A percentile compares a stretch with the other conserved stretches of the same genome.
Conservation (phyloP, 2,888 invertebrate genomes). For the Syrphus vitripennis region DNA sequence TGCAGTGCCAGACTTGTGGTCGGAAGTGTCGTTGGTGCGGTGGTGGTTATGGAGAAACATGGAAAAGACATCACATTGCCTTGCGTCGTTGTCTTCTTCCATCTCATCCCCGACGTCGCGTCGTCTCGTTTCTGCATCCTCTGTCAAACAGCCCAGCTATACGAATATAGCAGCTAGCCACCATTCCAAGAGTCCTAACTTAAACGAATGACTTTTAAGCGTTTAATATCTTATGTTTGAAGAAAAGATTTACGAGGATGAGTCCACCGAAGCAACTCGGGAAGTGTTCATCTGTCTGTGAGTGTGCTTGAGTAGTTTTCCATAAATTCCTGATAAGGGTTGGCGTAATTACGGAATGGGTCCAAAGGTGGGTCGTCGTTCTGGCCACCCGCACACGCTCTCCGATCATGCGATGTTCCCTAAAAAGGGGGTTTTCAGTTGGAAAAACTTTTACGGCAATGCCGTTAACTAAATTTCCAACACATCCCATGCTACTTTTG, state of each 20-base stretch:
- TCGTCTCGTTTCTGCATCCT: no score
- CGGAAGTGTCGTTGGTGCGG: conserved; percentile 36
- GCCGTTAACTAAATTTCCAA: conserved; percentile 55
- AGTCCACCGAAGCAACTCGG: conserved; percentile 32
- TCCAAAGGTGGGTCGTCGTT: neutral
- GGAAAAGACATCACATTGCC: conserved; percentile 28
- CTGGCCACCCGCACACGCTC: neutral
- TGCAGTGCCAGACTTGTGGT: conserved; percentile 46
- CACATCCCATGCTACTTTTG: conserved; percentile 6
- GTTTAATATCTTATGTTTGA: conserved; percentile 66
- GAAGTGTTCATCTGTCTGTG: conserved; percentile 24
- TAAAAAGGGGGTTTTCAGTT: neutral
- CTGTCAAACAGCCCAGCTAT: neutral
- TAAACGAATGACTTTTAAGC: conserved; percentile 69
- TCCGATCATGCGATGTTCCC: neutral
- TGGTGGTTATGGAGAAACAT: conserved; percentile 25
- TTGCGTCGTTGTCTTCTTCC: neutral
- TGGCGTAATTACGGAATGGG: neutral
- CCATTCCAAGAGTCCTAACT: conserved; percentile 35
- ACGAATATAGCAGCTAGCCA: neutral
- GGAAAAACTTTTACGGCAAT: conserved; percentile 46
- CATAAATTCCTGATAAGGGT: conserved; percentile 42
- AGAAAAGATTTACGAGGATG: conserved; percentile 68
- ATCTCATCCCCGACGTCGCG: neutral
- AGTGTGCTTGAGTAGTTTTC: conserved; percentile 37